phyloP scores from a whole-genome alignment of 37 sponge, comb jelly and placozoan species.

The Eunapius fragilis region DNA sequence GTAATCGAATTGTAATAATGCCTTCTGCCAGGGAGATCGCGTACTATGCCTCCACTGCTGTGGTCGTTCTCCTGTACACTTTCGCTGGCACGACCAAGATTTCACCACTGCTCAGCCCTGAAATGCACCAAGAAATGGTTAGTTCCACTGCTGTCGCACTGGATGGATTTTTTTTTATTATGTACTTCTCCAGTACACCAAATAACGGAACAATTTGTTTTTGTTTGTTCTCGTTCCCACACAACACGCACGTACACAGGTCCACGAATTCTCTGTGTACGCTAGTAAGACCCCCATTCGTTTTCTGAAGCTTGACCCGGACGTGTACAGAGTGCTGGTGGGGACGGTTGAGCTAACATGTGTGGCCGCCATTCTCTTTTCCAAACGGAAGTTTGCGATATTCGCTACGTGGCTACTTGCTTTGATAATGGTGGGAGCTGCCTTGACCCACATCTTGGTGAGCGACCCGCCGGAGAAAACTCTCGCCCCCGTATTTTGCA shows the following conservation, averaged over 20 bases:
- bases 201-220: background rate
- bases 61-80: constrained; percentile 56
- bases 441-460: constrained; percentile 66
- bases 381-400: background rate
- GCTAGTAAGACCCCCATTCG: constrained; percentile 49
- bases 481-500: constrained; percentile 26
- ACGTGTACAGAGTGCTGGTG: constrained; percentile 62
- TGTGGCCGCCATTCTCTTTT: constrained; percentile 45
- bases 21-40: background rate
- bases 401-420: constrained; percentile 47
- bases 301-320: constrained; percentile 46
- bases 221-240: background rate
- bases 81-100: constrained; percentile 72
- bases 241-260: background rate
- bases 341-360: constrained; percentile 68
- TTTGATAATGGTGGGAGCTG: constrained; percentile 85
- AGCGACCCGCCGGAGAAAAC: constrained; percentile 50
- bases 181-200: too few species aligned
- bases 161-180: background rate
- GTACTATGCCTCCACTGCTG: constrained; percentile 30
- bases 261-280: constrained; percentile 47
- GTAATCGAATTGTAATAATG: constrained; percentile 7
- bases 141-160: constrained; percentile 6
- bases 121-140: constrained; percentile 62
- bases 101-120: constrained; percentile 34